phyloP scores from a whole-genome alignment of 53 echinoderm and acorn worm species.

The Echinarachnius parma region DNA sequence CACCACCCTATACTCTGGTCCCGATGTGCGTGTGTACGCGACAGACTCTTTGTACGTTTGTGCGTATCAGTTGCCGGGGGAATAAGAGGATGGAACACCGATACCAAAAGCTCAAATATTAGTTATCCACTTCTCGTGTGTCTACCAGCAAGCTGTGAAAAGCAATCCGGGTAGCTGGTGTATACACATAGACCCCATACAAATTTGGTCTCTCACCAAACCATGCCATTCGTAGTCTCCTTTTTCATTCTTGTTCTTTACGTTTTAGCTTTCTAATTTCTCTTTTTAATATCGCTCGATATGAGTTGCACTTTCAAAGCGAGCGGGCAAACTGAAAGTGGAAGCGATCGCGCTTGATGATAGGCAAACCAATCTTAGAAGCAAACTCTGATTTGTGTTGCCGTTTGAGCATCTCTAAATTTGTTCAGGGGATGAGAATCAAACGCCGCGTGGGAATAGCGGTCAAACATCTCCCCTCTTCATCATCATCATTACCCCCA shows the following conservation, averaged over 20 bases:
- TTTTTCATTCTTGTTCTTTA: slow-evolving; percentile 26
- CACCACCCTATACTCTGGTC: slow-evolving; percentile 11
- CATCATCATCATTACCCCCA: too few species aligned
- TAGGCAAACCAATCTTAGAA: too few species aligned
- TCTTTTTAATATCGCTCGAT: too few species aligned
- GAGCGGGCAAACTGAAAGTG: too few species aligned
- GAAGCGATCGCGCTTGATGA: too few species aligned
- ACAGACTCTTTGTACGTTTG: slow-evolving; percentile 31
- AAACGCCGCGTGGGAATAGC: slow-evolving; percentile 44
- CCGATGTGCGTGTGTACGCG: slow-evolving; percentile 41
- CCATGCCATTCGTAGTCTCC: background rate
- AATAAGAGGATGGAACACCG: slow-evolving; percentile 49
- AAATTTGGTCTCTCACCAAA: background rate
- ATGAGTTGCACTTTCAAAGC: too few species aligned
- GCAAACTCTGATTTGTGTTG: slow-evolving; percentile 51
- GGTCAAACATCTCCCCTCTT: slow-evolving; percentile 5
- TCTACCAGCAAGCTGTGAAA: slow-evolving; percentile 52
- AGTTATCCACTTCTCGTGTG: slow-evolving; percentile 48
- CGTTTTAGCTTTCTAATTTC: slow-evolving; percentile 18
- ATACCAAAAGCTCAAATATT: slow-evolving; percentile 50
- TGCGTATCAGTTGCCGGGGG: slow-evolving; percentile 41
- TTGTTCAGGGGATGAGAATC: slow-evolving; percentile 43
- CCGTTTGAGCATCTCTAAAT: slow-evolving; percentile 46
- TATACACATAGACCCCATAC: too few species aligned
- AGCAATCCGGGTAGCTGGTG: slow-evolving; percentile 27